Conservation (phyloP, 2,113 vertebrate genomes). For the Trichechus manatus region DNA sequence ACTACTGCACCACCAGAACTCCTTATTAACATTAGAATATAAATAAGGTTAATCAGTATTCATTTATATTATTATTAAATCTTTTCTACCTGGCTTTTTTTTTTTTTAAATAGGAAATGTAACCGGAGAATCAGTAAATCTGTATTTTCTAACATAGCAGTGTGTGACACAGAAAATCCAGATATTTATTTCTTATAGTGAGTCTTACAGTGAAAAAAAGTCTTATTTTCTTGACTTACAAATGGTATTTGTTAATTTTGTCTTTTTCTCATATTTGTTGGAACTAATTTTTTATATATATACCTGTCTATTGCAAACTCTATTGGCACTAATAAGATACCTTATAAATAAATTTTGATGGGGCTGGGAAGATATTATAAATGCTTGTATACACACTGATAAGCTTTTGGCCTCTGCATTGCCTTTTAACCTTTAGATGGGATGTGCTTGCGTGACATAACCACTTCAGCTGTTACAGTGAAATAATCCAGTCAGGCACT, state of each 20-base stretch:
- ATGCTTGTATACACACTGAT: not conserved
- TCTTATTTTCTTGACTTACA: not conserved
- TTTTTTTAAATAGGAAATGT: not conserved
- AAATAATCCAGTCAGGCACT: not conserved
- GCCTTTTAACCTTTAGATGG: not conserved
- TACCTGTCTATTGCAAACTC: not conserved
- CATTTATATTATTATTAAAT: not conserved
- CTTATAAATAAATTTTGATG: not conserved
- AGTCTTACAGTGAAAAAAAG: not conserved
- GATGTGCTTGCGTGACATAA: not conserved
- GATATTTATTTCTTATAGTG: not conserved
- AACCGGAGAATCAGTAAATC: not conserved
- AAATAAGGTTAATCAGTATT: not conserved
- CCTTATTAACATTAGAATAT: constrained; percentile 24
- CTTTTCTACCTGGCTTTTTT: not conserved
- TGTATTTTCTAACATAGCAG: not conserved
- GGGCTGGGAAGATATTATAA: not conserved
- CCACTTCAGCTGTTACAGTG: not conserved
- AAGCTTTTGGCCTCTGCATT: not conserved
- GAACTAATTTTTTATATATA: not conserved
- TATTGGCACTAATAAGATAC: not conserved
- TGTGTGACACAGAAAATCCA: not conserved
- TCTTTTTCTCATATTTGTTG: not conserved
- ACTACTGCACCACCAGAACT: no score
- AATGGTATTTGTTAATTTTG: not conserved